Evolutionary conservation across 2,113 vertebrate genomes (phyloP).

Genomic region (Strix uralensis): DNA sequence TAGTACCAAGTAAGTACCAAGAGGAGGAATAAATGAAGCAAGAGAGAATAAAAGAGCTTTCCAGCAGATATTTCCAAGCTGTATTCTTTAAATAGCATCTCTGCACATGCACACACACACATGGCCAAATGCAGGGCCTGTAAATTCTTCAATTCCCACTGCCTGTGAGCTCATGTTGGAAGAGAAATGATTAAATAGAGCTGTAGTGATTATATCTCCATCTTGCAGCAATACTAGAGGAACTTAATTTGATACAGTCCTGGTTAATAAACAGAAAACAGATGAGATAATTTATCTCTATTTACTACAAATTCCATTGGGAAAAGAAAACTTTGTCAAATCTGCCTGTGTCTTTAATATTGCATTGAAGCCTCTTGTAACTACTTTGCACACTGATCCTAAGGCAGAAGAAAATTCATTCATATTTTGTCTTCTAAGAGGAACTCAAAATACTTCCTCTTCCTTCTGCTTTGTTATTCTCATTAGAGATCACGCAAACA

Average conservation of each 20-base stretch:
- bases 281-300: conserved; percentile 2
- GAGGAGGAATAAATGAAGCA: not conserved
- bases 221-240: not conserved
- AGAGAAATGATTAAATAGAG: not conserved
- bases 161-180: not conserved
- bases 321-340: not conserved
- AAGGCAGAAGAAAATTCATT: not conserved
- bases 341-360: not conserved
- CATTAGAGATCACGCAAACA: not conserved
- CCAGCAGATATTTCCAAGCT: not conserved
- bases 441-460: not conserved
- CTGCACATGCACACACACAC: not conserved
- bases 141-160: not conserved
- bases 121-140: not conserved
- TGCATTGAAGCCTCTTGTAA: not conserved
- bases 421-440: not conserved
- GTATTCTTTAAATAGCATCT: not conserved
- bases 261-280: conserved; percentile 29
- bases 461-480: not conserved
- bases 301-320: not conserved
- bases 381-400: not conserved
- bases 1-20: too few species aligned
- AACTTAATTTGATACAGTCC: conserved; percentile 20
- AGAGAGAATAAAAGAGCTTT: not conserved
- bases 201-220: not conserved